A percentile compares a stretch with the other conserved stretches of the same genome.
Conservation (phyloP, 2,113 vertebrate genomes). For the Menidia beryllina region DNA sequence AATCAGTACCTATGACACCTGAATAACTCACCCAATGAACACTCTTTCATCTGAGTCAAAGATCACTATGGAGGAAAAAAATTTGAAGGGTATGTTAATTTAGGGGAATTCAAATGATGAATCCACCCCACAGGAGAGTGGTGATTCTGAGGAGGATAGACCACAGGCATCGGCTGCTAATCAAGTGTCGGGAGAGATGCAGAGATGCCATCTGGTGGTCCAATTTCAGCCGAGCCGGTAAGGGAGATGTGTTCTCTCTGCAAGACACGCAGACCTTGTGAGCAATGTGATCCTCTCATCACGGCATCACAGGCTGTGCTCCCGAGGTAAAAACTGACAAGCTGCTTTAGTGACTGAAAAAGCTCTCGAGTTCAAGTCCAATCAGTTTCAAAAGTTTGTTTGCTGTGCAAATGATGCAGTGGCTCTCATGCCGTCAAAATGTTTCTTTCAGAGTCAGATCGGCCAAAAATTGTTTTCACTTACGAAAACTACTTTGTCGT, state of each 20-base stretch:
- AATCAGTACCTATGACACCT: slow-evolving; percentile 11
- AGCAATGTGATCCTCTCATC: slow-evolving; percentile 51
- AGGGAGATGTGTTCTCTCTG: slow-evolving; percentile 62
- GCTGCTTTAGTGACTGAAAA: slow-evolving; percentile 53
- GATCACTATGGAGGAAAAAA: slow-evolving; percentile 15
- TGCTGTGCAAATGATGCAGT: slow-evolving; percentile 33
- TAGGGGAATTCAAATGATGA: slow-evolving; percentile 70
- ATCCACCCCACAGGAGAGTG: slow-evolving; percentile 57
- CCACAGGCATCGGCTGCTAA: slow-evolving; percentile 64
- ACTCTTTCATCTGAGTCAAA: slow-evolving; percentile 26
- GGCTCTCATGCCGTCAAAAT: slow-evolving; percentile 1
- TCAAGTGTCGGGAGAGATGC: slow-evolving; percentile 71
- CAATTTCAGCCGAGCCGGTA: slow-evolving; percentile 73
- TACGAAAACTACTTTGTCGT: background rate
- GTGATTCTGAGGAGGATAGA: slow-evolving; percentile 58
- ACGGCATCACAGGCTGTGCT: slow-evolving; percentile 39
- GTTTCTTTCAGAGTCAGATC: background rate
- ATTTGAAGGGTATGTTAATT: slow-evolving; percentile 37
- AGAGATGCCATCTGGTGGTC: slow-evolving; percentile 78
- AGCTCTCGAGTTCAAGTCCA: slow-evolving; percentile 46
- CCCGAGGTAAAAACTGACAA: slow-evolving; percentile 53
- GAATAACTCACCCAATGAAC: slow-evolving; percentile 3
- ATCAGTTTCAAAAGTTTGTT: slow-evolving; percentile 53
- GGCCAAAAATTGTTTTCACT: slow-evolving; percentile 13
- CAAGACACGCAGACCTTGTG: slow-evolving; percentile 45